Evolutionary conservation across 2,888 invertebrate genomes (phyloP).

Genomic region (Lasius platythorax): DNA sequence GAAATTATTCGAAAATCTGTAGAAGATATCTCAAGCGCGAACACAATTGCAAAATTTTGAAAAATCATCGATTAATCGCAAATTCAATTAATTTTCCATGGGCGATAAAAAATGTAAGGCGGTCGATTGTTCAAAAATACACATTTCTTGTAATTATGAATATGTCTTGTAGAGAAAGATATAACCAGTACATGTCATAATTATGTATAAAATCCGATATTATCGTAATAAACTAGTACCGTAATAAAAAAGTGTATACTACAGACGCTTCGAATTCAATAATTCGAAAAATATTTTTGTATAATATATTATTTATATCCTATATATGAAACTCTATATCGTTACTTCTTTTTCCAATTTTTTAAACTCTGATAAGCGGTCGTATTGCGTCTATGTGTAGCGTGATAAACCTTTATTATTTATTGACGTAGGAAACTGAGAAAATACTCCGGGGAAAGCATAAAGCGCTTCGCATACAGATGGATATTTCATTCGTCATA

Average conservation of each 20-base stretch:
- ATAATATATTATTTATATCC: background rate
- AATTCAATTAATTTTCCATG: background rate
- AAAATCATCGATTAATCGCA: background rate
- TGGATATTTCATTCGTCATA: slow-evolving; percentile 19
- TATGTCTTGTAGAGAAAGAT: background rate
- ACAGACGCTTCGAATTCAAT: background rate
- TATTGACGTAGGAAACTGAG: background rate
- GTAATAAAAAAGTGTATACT: background rate
- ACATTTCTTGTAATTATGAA: slow-evolving; percentile 11
- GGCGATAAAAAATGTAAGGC: background rate
- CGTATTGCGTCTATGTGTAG: background rate
- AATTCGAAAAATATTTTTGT: background rate
- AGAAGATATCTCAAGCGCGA: background rate
- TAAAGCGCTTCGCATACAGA: slow-evolving; percentile 6
- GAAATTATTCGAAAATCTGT: background rate
- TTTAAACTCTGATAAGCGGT: slow-evolving; percentile 5
- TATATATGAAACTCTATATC: background rate
- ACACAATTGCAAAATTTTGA: background rate
- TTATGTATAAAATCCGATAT: background rate
- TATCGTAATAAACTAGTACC: background rate
- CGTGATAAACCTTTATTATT: slow-evolving; percentile 33
- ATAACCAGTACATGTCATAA: background rate
- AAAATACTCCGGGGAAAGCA: slow-evolving; percentile 1
- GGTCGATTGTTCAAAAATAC: background rate
- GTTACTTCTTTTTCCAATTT: background rate